Evolutionary conservation across 2,113 vertebrate species (phyloP), one percentile per base, ranked within the genome.

Genomic region (Istiophorus platypterus): DNA sequence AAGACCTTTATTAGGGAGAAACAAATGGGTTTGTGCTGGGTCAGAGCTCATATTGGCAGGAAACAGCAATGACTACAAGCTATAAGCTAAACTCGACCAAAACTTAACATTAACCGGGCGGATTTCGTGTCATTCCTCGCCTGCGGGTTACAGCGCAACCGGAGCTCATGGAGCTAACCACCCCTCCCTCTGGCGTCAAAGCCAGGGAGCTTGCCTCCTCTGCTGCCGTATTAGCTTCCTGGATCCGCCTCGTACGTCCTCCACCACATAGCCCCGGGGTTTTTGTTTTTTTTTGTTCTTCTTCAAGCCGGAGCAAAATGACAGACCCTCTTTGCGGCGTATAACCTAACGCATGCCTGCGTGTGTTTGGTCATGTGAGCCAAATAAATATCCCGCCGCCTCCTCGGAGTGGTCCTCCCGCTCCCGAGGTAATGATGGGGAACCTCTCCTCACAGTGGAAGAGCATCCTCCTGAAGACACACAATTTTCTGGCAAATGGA

Each of bases 341-440:
- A 42, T 64, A 20, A 76, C 34, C 18, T 68, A 66, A 18, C 51
- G 56, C 13, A 18, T 61, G 76, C 20, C 41, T 1, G 29, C 56
- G 68, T 65, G 73, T 65, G 73, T 76, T 85, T 49, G 80, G 45
- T 61, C 78, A 7, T 67, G 81, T 80, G 77, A 73, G 78, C 9
- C 0, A 17, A 69, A 83, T 86, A 88, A 92, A 90, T 86, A 86
- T 82, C 88, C 70, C 31, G 82, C 29, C 42, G 52, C 77, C 77
- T 54, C 67, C 67, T 78, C 82, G 76, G 90, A 82, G 82, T 81
- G 84, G 88, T 89, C 74, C 83, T 54, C 76, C 72, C 37, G n/a
- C 88, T 72, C 88, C 84, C 75, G 27, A 83, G 80, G 87, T 89
- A 91, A 91, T 91, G 87, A 88, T 20, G 34, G 86, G 67, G 79